These are phyloP conservation scores for Venusia cambrica DNA, from an alignment of 2,888 invertebrate genomes.

Conservation along the genomic window DNA sequence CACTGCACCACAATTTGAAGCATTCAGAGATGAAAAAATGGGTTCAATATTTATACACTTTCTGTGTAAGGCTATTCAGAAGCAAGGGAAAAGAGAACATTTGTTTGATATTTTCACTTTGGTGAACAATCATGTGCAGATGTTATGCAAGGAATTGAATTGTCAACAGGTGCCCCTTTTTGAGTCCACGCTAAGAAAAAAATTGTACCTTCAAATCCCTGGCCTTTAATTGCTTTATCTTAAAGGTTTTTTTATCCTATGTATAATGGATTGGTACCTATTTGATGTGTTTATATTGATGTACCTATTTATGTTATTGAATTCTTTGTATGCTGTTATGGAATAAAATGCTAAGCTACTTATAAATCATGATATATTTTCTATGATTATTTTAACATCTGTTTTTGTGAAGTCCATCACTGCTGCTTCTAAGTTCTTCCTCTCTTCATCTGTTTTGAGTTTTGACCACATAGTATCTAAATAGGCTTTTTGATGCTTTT, in stretches of 20 bases:
- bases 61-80: slow-evolving; percentile 49
- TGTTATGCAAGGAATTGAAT: slow-evolving; percentile 40
- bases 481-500: slow-evolving; percentile 84
- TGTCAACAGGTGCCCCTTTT: slow-evolving; percentile 59
- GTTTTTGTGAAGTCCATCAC: slow-evolving; percentile 71
- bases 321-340: too few species aligned
- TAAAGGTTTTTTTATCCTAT: too few species aligned
- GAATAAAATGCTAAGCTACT: slow-evolving; percentile 17
- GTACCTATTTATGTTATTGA: too few species aligned
- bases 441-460: slow-evolving; percentile 83
- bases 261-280: too few species aligned
- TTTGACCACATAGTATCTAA: slow-evolving; percentile 83
- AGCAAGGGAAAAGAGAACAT: slow-evolving; percentile 48
- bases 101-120: slow-evolving; percentile 61
- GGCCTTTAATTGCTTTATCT: too few species aligned
- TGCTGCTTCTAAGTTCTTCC: slow-evolving; percentile 74
- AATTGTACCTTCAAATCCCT: slow-evolving; percentile 53
- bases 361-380: slow-evolving; percentile 51
- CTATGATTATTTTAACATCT: slow-evolving; percentile 68
- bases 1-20: slow-evolving; percentile 66
- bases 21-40: slow-evolving; percentile 52
- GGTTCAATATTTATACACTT: slow-evolving; percentile 69
- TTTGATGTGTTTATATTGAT: too few species aligned
- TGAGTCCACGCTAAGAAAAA: slow-evolving; percentile 58
- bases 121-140: slow-evolving; percentile 51